These are phyloP conservation scores for Drosophila seclusa DNA, from an alignment of 2,888 invertebrate genomes.

Conservation along the genomic window DNA sequence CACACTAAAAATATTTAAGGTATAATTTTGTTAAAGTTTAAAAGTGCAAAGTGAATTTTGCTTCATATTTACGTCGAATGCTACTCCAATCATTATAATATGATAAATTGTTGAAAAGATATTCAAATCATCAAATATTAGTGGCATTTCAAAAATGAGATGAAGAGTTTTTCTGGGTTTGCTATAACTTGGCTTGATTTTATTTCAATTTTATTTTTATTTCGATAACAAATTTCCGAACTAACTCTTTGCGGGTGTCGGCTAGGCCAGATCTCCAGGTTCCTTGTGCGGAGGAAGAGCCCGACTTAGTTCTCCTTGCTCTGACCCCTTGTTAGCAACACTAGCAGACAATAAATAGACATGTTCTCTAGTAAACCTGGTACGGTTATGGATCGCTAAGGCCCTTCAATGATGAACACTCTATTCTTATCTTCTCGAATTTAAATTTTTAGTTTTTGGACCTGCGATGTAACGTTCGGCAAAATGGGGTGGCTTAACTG, in stretches of 20 bases:
- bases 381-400: background rate
- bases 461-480: too few species aligned
- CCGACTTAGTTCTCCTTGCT: rapidly evolving
- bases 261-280: rapidly evolving
- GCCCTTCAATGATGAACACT: too few species aligned
- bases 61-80: background rate
- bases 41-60: background rate
- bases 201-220: background rate
- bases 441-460: too few species aligned
- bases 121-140: background rate
- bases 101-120: background rate
- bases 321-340: background rate
- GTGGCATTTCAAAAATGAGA: background rate
- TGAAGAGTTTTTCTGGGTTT: background rate
- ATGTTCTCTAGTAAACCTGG: background rate
- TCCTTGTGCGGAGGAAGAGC: background rate
- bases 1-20: background rate
- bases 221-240: background rate
- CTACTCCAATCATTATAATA: background rate
- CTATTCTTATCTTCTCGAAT: too few species aligned
- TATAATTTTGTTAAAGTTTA: background rate
- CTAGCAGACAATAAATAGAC: background rate
- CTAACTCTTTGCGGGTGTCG: too few species aligned
- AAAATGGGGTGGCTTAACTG: background rate
- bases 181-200: rapidly evolving